A percentile compares a stretch with the other conserved stretches of the same genome.
Evolutionary conservation across 1,140 invertebrate genomes (phyloP).

Genomic region (Apis cerana): DNA sequence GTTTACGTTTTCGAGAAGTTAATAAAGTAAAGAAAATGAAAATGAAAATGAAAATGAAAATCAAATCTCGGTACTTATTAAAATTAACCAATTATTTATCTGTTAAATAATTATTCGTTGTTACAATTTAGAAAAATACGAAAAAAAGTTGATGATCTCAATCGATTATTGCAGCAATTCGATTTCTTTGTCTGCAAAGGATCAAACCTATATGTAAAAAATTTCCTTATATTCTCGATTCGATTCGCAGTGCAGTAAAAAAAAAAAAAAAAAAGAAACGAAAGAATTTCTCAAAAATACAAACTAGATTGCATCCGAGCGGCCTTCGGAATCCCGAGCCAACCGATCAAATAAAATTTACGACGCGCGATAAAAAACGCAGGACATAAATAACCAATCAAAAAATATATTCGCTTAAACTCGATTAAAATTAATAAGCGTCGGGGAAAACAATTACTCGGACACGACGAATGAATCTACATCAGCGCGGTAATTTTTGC

Average conservation of each 20-base stretch:
- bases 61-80: background rate
- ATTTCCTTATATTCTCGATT: too few species aligned
- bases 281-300: background rate
- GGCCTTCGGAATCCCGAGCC: background rate
- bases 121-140: too few species aligned
- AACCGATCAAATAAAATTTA: background rate
- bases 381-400: background rate
- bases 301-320: background rate
- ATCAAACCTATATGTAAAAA: too few species aligned
- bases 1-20: too few species aligned
- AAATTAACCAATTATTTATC: background rate
- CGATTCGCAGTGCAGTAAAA: too few species aligned
- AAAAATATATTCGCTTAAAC: background rate
- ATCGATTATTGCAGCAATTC: too few species aligned
- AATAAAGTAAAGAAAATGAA: too few species aligned
- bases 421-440: constrained; percentile 23
- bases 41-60: too few species aligned
- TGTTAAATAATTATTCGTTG: too few species aligned
- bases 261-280: too few species aligned
- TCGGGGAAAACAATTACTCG: constrained; percentile 36
- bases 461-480: background rate
- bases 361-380: background rate
- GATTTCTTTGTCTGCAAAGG: too few species aligned
- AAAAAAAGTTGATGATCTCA: too few species aligned
- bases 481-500: constrained; percentile 15